Percentiles rank a stretch among this genome's conserved stretches.
Conservation (phyloP, 92 coral and sea anemone genomes). For the Epizoanthus ramosus region DNA sequence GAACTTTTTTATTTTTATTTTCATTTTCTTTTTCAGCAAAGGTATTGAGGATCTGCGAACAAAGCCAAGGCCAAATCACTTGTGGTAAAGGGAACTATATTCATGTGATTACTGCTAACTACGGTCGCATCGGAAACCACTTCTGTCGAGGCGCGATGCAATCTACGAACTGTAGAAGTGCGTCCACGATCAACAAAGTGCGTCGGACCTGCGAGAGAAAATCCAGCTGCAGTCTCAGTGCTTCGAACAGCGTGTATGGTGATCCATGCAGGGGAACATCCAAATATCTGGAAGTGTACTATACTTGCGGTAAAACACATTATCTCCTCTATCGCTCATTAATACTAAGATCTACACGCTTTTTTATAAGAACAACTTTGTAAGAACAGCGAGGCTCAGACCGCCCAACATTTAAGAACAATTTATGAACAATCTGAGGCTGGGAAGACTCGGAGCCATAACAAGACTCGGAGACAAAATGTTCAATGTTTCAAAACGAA, state of each 20-base stretch:
- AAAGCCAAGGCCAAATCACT: background rate
- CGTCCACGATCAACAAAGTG: background rate
- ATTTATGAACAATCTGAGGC: no score
- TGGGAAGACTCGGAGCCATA: no score
- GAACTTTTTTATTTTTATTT: no score
- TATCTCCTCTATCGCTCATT: no score
- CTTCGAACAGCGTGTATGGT: constrained; percentile 26
- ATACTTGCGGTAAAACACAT: background rate
- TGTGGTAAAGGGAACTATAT: background rate
- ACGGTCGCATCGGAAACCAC: background rate
- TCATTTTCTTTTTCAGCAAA: constrained; percentile 2
- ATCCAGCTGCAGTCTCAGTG: background rate
- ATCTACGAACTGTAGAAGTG: background rate
- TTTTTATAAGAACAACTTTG: no score
- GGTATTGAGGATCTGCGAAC: background rate
- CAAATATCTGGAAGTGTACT: constrained; percentile 13
- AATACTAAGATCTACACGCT: no score
- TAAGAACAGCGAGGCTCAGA: no score
- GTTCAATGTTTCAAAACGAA: no score
- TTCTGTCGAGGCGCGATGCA: background rate
- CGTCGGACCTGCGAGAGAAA: constrained; percentile 3
- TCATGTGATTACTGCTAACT: constrained; percentile 14
- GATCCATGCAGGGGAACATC: constrained; percentile 2
- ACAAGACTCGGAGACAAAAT: no score
- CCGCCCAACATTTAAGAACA: no score